Evolutionary conservation across 53 echinoderm and acorn worm genomes (phyloP), one percentile per base, ranked within the genome.

Genomic region (Astropecten irregularis): DNA sequence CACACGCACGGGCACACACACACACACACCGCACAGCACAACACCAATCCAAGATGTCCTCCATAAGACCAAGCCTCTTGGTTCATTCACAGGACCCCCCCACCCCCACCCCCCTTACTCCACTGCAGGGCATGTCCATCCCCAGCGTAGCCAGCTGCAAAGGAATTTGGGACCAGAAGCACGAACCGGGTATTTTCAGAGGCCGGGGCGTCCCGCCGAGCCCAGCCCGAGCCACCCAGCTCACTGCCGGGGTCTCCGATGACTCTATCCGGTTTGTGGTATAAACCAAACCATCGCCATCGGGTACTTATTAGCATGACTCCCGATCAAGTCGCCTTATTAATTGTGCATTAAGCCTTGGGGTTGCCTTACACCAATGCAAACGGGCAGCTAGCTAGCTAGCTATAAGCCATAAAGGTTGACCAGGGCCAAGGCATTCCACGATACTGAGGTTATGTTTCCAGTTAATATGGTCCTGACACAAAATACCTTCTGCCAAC

Each of bases 81-180:
- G n/a, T n/a, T n/a, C n/a, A n/a, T n/a, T n/a, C n/a, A n/a, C n/a
- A n/a, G n/a, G 27, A 16, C 70, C 3, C 34, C 48, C 19, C 46
- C 65, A 33, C 58, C 34, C 19, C 47, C 32, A 34, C 31, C 32
- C 46, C 6, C n/a, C 31, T 48, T 44, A 82, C 23, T 20, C 73
- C 53, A 83, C 83, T 83, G 35, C 55, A 68, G 83, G 68, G 68
- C 83, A 83, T 83, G 53, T 68, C 82, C 64, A 33, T 63, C 65
- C 49, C 6, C 53, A 36, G 20, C 59, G 8, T 36, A 46, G 66
- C 68, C 84, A 84, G 84, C 69, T 84, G 69, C 69, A 53, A 19
- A 56, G 66, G 56, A 70, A 69, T 84, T 69, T 40, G 27, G 42
- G 40, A 57, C 58, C 70, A 40, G 40, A 84, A 59, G 84, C 84